Evolutionary conservation across 2,888 invertebrate genomes (phyloP).

Genomic region (Scelioninae gen. 1): DNA sequence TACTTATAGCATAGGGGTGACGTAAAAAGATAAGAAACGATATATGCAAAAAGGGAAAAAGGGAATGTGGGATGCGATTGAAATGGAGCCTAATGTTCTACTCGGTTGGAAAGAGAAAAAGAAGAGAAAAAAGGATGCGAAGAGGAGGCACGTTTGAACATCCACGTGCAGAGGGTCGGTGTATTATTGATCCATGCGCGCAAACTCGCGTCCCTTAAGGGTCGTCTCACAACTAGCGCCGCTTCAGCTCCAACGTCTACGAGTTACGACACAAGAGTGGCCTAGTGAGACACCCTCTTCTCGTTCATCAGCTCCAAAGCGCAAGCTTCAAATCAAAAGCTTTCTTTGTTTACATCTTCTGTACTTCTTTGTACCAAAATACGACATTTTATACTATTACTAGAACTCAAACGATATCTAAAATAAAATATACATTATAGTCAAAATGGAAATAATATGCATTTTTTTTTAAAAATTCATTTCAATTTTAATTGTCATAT

Average conservation of each 20-base stretch:
- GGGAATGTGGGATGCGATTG: slow-evolving; percentile 38
- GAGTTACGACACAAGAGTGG: slow-evolving; percentile 33
- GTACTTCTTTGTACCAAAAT: too few relatives aligned
- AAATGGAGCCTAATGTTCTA: slow-evolving; percentile 25
- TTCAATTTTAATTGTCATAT: too few relatives aligned
- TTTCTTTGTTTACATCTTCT: slow-evolving; percentile 28
- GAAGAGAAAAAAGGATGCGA: slow-evolving; percentile 21
- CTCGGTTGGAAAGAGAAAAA: slow-evolving; percentile 16
- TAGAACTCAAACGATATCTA: too few relatives aligned
- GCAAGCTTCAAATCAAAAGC: slow-evolving; percentile 48
- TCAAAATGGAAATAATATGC: too few relatives aligned
- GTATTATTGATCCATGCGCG: slow-evolving; percentile 71
- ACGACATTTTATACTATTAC: too few relatives aligned
- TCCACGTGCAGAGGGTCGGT: slow-evolving; percentile 67
- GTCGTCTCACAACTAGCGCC: slow-evolving; percentile 65
- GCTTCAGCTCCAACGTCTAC: slow-evolving; percentile 33
- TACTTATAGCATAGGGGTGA: slow-evolving; percentile 17
- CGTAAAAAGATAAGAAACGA: slow-evolving; percentile 24
- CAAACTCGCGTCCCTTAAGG: slow-evolving; percentile 72
- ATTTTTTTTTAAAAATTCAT: too few relatives aligned
- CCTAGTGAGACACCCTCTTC: slow-evolving; percentile 50
- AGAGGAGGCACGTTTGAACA: slow-evolving; percentile 57
- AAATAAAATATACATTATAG: too few relatives aligned
- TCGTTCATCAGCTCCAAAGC: slow-evolving; percentile 27
- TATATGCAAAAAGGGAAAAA: slow-evolving; percentile 32